Conservation (phyloP, 2,888 invertebrate species). For the Ptychoptera albimana region DNA sequence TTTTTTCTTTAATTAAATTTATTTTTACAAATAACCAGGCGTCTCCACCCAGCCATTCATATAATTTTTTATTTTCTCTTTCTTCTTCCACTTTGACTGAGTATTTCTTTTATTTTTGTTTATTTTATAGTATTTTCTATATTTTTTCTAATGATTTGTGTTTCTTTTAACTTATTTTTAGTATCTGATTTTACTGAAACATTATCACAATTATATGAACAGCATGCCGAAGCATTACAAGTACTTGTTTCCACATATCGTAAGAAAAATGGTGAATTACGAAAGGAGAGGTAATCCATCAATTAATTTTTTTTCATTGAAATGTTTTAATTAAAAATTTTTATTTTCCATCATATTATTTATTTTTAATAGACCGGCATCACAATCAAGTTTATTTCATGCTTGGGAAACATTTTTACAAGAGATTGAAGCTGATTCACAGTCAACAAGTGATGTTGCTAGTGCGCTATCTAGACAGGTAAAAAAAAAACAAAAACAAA, state of each 20-base stretch:
- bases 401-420: conserved; percentile 83
- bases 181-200: conserved; percentile 86
- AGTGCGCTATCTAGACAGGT: conserved; percentile 57
- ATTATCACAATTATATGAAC: conserved; percentile 75
- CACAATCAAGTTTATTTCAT: conserved; percentile 68
- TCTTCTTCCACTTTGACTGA: neutral
- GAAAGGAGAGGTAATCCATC: conserved; percentile 60
- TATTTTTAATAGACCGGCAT: conserved; percentile 45
- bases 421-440: conserved; percentile 79
- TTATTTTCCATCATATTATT: conserved; percentile 1
- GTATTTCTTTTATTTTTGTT: neutral
- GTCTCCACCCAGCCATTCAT: no score
- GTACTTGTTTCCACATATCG: conserved; percentile 73
- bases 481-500: no score
- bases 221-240: conserved; percentile 75
- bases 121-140: neutral
- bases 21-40: no score
- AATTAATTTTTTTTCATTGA: neutral
- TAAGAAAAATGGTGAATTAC: conserved; percentile 67
- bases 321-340: neutral
- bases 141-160: neutral
- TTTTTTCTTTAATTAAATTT: no score
- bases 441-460: conserved; percentile 71
- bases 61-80: no score
- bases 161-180: conserved; percentile 29